Conservation (phyloP, 2,888 invertebrate species). For the Morpho helenor region DNA sequence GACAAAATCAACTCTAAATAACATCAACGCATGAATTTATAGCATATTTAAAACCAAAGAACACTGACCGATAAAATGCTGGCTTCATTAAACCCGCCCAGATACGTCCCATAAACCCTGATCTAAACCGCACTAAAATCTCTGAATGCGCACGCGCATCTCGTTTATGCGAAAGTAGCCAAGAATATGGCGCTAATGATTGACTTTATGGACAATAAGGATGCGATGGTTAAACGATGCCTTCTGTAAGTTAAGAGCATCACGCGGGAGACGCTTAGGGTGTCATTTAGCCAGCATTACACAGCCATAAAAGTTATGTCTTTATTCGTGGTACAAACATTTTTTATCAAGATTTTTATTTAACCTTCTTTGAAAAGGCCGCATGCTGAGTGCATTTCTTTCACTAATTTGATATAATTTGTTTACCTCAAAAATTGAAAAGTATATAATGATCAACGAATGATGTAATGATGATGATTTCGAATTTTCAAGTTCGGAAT, state of each 20-base stretch:
- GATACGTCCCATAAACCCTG: slow-evolving; percentile 32
- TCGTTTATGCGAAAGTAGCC: slow-evolving; percentile 26
- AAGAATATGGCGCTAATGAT: slow-evolving; percentile 14
- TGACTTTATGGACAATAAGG: slow-evolving; percentile 11
- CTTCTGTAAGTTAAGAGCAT: background rate
- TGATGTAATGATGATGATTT: too few relatives aligned
- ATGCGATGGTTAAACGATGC: slow-evolving; percentile 8
- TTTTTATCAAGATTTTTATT: too few relatives aligned
- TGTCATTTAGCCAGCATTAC: background rate
- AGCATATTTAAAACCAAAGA: slow-evolving; percentile 12
- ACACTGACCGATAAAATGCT: slow-evolving; percentile 17
- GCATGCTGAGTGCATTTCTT: too few relatives aligned
- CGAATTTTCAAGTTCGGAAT: too few relatives aligned
- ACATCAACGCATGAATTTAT: background rate
- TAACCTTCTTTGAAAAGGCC: too few relatives aligned
- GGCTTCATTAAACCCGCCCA: slow-evolving; percentile 24
- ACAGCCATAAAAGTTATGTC: too few relatives aligned
- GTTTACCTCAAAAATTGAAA: too few relatives aligned
- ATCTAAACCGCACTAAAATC: slow-evolving; percentile 34
- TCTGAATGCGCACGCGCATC: slow-evolving; percentile 32
- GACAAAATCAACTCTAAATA: too few relatives aligned
- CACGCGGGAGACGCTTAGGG: background rate
- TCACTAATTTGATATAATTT: too few relatives aligned
- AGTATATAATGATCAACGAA: too few relatives aligned
- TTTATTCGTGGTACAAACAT: too few relatives aligned